Evolutionary conservation across 2,113 vertebrate genomes (phyloP), one percentile per base, ranked within the genome.

Genomic region (Proteles cristata): DNA sequence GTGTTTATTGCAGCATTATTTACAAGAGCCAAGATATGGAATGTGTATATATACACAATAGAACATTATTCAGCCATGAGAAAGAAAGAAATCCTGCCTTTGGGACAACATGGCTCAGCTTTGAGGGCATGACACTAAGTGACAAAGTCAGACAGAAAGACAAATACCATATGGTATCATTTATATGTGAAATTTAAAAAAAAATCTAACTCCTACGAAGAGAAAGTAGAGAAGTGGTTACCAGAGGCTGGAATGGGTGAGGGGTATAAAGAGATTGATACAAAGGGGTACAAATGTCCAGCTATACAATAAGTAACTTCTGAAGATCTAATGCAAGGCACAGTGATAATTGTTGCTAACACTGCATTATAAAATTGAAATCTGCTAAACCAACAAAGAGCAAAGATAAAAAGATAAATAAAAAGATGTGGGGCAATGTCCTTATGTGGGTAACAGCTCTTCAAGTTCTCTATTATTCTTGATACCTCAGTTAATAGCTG

Each of bases 401-500:
- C 45, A 33, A 69, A 35, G n/a, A 71, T 58, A 69, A 33, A 66
- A 7, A 53, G 21, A 68, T 33, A 68, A 71, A 71, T 33, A 50
- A 69, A 35, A 39, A 1, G 11, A 3, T 1, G 2, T 33, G 0
- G 31, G 15, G 0, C 0, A 35, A 8, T 45, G 16, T 33, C 31
- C 3, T 80, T 26, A 31, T 53, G 26, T 53, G 4, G 23, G 53
- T 19, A 16, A 21, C 25, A 53, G 8, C 28, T 16, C 15, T 58
- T 23, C 55, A 87, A 77, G 45, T 55, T 31, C 19, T 77, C 1
- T 45, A 10, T 43, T 66, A 31, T 5, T 77, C 43, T 83, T 71
- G 4, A 58, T n/a, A 25, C 1, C 66, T 53, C 16, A 10, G 4
- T 35, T 61, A 17, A 23, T 88, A 23, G 28, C 12, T n/a, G 68